phyloP scores from a whole-genome alignment of 2,888 invertebrate genomes.

The Empis livida region DNA sequence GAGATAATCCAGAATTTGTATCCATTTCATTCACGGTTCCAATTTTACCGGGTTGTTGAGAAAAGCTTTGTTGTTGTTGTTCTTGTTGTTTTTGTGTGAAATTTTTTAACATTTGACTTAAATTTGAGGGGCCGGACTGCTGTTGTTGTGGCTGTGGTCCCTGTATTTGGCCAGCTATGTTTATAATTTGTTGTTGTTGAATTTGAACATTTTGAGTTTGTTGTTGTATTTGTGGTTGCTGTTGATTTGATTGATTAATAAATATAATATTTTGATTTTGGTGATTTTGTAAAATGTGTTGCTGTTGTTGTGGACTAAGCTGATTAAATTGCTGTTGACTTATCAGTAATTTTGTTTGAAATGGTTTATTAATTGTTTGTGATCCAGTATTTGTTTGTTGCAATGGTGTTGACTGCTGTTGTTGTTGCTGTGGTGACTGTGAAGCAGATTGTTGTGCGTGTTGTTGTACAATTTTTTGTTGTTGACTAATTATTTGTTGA shows the following conservation, averaged over 20 bases:
- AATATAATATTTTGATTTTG: constrained; percentile 36
- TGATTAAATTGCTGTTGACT: constrained; percentile 51
- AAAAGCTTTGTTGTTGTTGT: constrained; percentile 38
- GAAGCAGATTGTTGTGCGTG: constrained; percentile 10
- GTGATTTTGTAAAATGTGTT: constrained; percentile 35
- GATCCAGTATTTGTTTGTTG: constrained; percentile 18
- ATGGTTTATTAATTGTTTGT: constrained; percentile 18
- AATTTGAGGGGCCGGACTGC: constrained; percentile 34
- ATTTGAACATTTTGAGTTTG: background rate
- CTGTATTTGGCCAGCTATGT: no score
- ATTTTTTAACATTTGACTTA: constrained; percentile 28
- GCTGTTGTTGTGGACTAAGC: constrained; percentile 44
- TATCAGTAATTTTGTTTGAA: constrained; percentile 34
- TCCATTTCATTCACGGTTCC: no score
- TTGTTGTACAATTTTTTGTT: constrained; percentile 14
- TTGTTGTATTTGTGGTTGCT: constrained; percentile 25
- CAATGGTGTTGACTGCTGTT: constrained; percentile 19
- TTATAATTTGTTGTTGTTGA: background rate
- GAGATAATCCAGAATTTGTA: constrained; percentile 18
- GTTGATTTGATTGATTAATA: constrained; percentile 27
- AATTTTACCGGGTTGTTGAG: no score
- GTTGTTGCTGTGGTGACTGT: constrained; percentile 8
- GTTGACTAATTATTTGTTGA: constrained; percentile 13
- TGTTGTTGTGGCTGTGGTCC: constrained; percentile 28
- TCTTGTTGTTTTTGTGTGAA: constrained; percentile 37